A percentile compares a stretch with the other conserved stretches of the same genome.
These are phyloP conservation scores for Nasonia vitripennis DNA, from an alignment of 1,140 invertebrate species.

Conservation along the genomic window DNA sequence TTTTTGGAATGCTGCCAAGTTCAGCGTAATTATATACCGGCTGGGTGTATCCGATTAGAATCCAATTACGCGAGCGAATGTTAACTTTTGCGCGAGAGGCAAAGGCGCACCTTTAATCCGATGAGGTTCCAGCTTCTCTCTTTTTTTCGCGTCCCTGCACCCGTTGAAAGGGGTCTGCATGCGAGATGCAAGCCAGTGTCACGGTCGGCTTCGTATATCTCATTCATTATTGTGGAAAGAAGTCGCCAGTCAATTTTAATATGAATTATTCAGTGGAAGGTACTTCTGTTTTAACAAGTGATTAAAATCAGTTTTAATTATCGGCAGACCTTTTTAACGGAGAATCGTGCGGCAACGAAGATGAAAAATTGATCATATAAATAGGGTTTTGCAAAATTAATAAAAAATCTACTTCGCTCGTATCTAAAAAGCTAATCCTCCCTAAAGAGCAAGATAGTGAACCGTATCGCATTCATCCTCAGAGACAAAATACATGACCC, in stretches of 20 bases:
- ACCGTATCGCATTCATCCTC: neutral
- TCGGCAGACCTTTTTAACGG: no score
- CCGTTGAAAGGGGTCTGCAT: neutral
- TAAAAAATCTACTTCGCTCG: neutral
- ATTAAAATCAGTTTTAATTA: no score
- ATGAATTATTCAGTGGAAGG: neutral
- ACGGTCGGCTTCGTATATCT: neutral
- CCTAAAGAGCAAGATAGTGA: neutral
- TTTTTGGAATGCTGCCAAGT: slow-evolving; percentile 5
- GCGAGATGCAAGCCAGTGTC: neutral
- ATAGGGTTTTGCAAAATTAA: neutral
- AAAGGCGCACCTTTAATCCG: slow-evolving; percentile 18
- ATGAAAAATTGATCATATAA: no score
- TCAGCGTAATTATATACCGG: slow-evolving; percentile 19
- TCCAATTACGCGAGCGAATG: slow-evolving; percentile 19
- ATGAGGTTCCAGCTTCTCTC: slow-evolving; percentile 22
- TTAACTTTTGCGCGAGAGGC: slow-evolving; percentile 29
- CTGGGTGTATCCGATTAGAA: slow-evolving; percentile 29
- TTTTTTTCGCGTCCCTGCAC: neutral
- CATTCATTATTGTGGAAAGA: neutral
- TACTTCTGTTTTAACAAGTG: no score
- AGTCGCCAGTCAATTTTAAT: neutral
- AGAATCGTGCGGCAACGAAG: no score
- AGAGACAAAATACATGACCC: neutral
- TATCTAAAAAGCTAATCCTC: neutral